Evolutionary conservation across 1,140 invertebrate species (phyloP).

Genomic region (Drosophila persimilis): DNA sequence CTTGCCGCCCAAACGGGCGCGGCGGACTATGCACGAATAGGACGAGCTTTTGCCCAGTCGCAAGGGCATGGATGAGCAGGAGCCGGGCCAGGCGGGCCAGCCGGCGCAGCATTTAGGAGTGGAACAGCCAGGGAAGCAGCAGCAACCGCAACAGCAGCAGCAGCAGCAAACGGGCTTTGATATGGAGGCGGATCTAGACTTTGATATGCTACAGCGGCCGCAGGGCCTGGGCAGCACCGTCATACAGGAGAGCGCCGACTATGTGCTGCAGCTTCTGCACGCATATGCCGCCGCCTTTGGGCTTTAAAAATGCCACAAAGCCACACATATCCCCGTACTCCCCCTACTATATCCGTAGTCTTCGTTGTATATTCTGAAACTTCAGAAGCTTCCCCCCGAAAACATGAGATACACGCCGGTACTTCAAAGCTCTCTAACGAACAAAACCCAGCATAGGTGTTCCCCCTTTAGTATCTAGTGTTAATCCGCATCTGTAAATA

Average conservation of each 20-base stretch:
- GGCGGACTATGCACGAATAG: slow-evolving; percentile 73
- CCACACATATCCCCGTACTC: slow-evolving; percentile 47
- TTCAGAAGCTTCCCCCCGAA: slow-evolving; percentile 9
- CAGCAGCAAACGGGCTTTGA: slow-evolving; percentile 17
- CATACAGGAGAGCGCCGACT: slow-evolving; percentile 70
- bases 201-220: slow-evolving; percentile 58
- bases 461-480: slow-evolving; percentile 37
- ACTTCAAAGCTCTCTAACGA: slow-evolving; percentile 17
- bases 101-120: slow-evolving; percentile 9
- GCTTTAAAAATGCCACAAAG: slow-evolving; percentile 43
- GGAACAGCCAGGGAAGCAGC: slow-evolving; percentile 7
- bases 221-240: slow-evolving; percentile 63
- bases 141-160: slow-evolving; percentile 13
- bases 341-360: background rate
- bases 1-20: slow-evolving; percentile 68
- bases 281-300: slow-evolving; percentile 71
- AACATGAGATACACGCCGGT: slow-evolving; percentile 3
- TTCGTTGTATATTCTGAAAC: slow-evolving; percentile 25
- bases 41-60: slow-evolving; percentile 70
- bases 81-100: slow-evolving; percentile 16
- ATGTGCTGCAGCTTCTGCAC: slow-evolving; percentile 64
- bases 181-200: slow-evolving; percentile 28
- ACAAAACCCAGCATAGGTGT: slow-evolving; percentile 19
- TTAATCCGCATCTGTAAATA: slow-evolving; percentile 56
- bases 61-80: slow-evolving; percentile 34